phyloP scores from a whole-genome alignment of 2,113 vertebrate genomes.

The Solea solea region DNA sequence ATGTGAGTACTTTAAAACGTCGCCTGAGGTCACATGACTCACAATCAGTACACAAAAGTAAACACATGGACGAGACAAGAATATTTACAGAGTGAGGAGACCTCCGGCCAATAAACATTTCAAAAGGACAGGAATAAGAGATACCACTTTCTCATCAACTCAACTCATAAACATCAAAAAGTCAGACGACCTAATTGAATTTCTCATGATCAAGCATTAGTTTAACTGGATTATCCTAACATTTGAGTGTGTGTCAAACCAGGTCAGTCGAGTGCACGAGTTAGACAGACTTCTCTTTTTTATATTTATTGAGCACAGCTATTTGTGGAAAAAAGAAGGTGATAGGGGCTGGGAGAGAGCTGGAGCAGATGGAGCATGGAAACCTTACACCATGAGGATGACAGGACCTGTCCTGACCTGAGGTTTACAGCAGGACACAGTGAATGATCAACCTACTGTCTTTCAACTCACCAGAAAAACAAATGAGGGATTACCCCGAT shows the following conservation, averaged over 20 bases:
- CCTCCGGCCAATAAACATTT: not conserved
- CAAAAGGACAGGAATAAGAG: not conserved
- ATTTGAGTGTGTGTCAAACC: conserved; percentile 10
- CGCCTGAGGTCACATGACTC: not conserved
- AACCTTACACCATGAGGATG: conserved; percentile 54
- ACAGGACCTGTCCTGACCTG: not conserved
- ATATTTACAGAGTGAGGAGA: not conserved
- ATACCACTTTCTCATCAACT: not conserved
- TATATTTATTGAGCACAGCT: conserved; percentile 27
- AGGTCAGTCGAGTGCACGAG: conserved; percentile 4
- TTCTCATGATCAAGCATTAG: conserved; percentile 23
- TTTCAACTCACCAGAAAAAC: not conserved
- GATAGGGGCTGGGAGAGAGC: not conserved
- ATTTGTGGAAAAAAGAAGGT: not conserved
- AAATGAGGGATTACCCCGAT: not conserved
- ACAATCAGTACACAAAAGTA: not conserved
- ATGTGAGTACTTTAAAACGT: too few relatives aligned
- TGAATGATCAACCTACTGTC: not conserved
- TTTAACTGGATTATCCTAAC: conserved; percentile 39
- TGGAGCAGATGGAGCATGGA: conserved; percentile 54
- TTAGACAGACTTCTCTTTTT: conserved; percentile 3
- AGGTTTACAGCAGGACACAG: conserved; percentile 16
- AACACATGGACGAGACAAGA: not conserved
- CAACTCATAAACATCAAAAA: conserved; percentile 20
- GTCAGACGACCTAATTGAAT: conserved; percentile 1